A percentile compares a stretch with the other conserved stretches of the same genome.
Conservation (phyloP, 2,888 invertebrate species). For the Aspidiotus rigidus region DNA sequence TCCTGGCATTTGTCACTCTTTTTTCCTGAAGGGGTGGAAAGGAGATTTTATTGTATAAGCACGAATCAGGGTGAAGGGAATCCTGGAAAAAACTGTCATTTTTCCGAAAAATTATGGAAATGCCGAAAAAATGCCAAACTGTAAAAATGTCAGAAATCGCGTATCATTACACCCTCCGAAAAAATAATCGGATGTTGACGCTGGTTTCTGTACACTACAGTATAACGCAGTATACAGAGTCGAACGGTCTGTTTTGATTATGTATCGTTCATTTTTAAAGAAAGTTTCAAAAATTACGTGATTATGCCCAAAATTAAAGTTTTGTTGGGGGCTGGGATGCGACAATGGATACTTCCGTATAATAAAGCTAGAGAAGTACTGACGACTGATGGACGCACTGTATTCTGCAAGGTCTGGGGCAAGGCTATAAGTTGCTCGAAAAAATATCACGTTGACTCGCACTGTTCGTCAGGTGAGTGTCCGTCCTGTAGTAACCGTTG, state of each 20-base stretch:
- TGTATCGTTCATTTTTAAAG: neutral
- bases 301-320: constrained; percentile 14
- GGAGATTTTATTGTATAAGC: neutral
- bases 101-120: neutral
- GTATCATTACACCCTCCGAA: no score
- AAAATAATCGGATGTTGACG: no score
- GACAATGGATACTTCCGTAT: constrained; percentile 6
- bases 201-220: no score
- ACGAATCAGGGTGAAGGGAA: neutral
- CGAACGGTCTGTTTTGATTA: no score
- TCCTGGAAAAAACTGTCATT: neutral
- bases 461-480: constrained; percentile 5
- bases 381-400: constrained; percentile 1
- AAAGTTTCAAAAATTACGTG: neutral
- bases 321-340: neutral
- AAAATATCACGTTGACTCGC: constrained; percentile 4
- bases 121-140: neutral
- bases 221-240: no score
- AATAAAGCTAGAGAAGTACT: constrained; percentile 6
- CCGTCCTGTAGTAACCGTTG: neutral
- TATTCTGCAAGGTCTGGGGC: neutral
- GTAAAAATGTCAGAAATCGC: neutral
- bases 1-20: neutral
- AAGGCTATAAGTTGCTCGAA: neutral
- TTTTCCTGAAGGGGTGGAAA: neutral